Conservation (phyloP, 1,140 invertebrate species). For the Drosophila auraria region DNA sequence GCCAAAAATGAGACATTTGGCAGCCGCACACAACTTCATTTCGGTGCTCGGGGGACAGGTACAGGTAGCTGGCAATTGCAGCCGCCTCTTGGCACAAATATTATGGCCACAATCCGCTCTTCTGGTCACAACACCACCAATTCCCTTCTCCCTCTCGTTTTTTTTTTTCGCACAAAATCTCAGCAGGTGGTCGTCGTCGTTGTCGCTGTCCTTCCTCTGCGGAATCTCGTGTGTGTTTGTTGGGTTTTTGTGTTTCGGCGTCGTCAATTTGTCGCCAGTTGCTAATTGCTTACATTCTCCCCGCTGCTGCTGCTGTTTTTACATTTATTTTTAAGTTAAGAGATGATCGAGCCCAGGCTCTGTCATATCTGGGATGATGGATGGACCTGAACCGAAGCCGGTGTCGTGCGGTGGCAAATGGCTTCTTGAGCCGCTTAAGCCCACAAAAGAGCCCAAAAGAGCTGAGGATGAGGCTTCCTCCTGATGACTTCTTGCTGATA, state of each 20-base stretch:
- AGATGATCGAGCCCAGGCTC: slow-evolving; percentile 30
- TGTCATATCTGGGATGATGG: slow-evolving; percentile 53
- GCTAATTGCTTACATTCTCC: slow-evolving; percentile 67
- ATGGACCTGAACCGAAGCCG: slow-evolving; percentile 13
- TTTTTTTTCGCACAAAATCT: slow-evolving; percentile 73
- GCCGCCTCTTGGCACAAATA: slow-evolving; percentile 60
- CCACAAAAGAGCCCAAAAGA: slow-evolving; percentile 40
- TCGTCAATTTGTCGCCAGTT: slow-evolving; percentile 80
- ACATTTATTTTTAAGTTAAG: slow-evolving; percentile 27
- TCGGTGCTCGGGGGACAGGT: slow-evolving; percentile 30
- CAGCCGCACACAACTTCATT: slow-evolving; percentile 71
- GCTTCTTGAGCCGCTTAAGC: slow-evolving; percentile 44
- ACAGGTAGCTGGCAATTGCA: slow-evolving; percentile 25
- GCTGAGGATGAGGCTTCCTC: slow-evolving; percentile 8
- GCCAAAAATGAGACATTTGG: slow-evolving; percentile 63
- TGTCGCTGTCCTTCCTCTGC: neutral
- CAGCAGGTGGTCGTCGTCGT: slow-evolving; percentile 57
- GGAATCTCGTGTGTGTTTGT: slow-evolving; percentile 25
- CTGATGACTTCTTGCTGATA: slow-evolving; percentile 31
- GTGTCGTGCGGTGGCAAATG: slow-evolving; percentile 42
- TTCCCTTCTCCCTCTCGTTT: neutral
- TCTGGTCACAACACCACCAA: slow-evolving; percentile 48
- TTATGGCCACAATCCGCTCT: slow-evolving; percentile 73
- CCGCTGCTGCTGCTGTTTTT: slow-evolving; percentile 2
- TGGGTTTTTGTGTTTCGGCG: slow-evolving; percentile 34